A percentile compares a stretch with the other conserved stretches of the same genome.
Evolutionary conservation across 2,113 vertebrate species (phyloP).

Genomic region (Salminus brasiliensis): DNA sequence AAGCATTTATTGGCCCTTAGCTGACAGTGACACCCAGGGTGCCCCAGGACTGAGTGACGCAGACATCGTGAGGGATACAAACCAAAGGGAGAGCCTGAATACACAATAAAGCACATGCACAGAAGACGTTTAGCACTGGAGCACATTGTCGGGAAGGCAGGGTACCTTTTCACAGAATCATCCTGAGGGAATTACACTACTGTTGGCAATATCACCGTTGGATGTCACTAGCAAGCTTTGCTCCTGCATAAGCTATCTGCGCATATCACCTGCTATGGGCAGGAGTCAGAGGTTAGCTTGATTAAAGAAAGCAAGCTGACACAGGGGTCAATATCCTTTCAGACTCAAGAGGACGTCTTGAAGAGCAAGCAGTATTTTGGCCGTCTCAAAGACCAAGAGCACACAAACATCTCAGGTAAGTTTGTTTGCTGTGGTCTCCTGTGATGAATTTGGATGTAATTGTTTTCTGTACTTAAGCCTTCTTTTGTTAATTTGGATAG

Average conservation of each 20-base stretch:
- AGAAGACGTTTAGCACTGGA: background rate
- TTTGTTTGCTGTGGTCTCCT: background rate
- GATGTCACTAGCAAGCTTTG: background rate
- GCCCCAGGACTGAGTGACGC: constrained; percentile 4
- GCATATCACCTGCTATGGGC: background rate
- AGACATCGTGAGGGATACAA: constrained; percentile 2
- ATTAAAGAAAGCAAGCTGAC: constrained; percentile 3
- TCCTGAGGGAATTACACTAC: background rate
- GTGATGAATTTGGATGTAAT: background rate
- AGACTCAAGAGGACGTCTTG: background rate
- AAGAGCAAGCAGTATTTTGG: constrained; percentile 13
- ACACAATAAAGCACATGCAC: background rate
- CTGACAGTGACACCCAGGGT: constrained; percentile 1
- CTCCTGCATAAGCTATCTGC: background rate
- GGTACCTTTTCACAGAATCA: background rate
- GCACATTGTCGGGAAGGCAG: background rate
- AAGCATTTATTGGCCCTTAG: constrained; percentile 15
- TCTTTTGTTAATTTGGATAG: too few relatives aligned
- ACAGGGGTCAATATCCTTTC: constrained; percentile 7
- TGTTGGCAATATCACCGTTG: background rate
- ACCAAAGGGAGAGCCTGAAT: constrained; percentile 3
- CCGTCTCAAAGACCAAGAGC: background rate
- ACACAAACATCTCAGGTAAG: constrained; percentile 6
- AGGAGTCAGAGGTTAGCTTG: constrained; percentile 3
- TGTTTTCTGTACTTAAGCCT: too few relatives aligned